phyloP scores from a whole-genome alignment of 2,113 vertebrate species.

The Furnarius figulus region DNA sequence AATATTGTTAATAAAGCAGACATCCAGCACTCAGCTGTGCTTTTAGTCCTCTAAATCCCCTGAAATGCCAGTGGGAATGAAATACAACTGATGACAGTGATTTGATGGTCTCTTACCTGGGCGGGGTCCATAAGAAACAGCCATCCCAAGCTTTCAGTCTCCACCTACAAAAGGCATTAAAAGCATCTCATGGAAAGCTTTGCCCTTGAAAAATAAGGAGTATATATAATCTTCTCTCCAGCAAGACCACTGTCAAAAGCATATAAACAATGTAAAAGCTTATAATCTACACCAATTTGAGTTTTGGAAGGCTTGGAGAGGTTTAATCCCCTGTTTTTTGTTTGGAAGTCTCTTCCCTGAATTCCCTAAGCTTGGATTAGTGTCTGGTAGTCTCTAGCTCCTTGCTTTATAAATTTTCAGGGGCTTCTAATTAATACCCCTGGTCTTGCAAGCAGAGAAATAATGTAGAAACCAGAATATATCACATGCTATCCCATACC shows the following conservation, averaged over 20 bases:
- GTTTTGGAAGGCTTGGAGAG: not conserved
- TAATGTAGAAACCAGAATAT: not conserved
- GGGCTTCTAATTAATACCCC: not conserved
- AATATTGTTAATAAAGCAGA: too few relatives aligned
- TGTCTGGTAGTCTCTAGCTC: not conserved
- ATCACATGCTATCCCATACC: not conserved
- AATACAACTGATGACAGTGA: not conserved
- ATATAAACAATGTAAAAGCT: accelerated
- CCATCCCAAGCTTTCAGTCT: not conserved
- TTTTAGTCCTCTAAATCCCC: not conserved
- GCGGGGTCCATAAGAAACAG: not conserved
- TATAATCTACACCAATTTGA: not conserved
- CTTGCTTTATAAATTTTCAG: not conserved
- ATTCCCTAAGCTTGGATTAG: not conserved
- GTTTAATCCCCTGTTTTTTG: not conserved
- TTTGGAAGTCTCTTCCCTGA: not conserved
- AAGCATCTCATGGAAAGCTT: not conserved
- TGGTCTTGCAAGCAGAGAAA: not conserved
- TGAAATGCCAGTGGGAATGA: not conserved
- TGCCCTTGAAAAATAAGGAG: not conserved
- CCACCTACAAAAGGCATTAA: not conserved
- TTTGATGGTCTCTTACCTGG: not conserved
- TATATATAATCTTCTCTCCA: not conserved
- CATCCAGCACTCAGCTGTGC: not conserved
- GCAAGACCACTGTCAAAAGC: not conserved